These are phyloP conservation scores for Euzetes globulus DNA, from an alignment of 2,888 invertebrate species.

Conservation along the genomic window DNA sequence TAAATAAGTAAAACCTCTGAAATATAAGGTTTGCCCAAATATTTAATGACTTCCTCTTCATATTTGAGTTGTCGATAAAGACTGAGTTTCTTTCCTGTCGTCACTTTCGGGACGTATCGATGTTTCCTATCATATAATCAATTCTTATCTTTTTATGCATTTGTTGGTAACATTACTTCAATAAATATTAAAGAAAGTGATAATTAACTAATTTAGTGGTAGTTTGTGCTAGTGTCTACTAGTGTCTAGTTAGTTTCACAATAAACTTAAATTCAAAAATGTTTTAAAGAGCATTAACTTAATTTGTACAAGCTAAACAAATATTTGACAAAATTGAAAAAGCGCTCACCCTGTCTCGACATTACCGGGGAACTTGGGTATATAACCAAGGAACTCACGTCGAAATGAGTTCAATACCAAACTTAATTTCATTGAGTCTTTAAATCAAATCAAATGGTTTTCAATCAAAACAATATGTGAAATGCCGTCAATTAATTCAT, in stretches of 20 bases:
- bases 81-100: constrained; percentile 15
- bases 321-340: no score
- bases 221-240: no score
- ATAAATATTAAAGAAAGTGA: no score
- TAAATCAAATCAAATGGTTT: neutral
- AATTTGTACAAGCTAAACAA: neutral
- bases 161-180: no score
- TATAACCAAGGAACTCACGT: constrained; percentile 33
- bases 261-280: no score
- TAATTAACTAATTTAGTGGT: no score
- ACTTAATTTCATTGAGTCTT: constrained; percentile 12
- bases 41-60: constrained; percentile 34
- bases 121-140: constrained; percentile 24
- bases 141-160: no score
- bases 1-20: constrained; percentile 19
- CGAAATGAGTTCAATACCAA: constrained; percentile 27
- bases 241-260: no score
- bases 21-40: constrained; percentile 31
- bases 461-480: neutral
- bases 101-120: constrained; percentile 35
- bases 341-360: constrained; percentile 31
- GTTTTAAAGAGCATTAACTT: neutral
- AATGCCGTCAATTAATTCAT: no score
- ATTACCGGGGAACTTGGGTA: constrained; percentile 34
- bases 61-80: constrained; percentile 13